Conservation (phyloP, 2,888 invertebrate genomes). For the Ectemnius lituratus region DNA sequence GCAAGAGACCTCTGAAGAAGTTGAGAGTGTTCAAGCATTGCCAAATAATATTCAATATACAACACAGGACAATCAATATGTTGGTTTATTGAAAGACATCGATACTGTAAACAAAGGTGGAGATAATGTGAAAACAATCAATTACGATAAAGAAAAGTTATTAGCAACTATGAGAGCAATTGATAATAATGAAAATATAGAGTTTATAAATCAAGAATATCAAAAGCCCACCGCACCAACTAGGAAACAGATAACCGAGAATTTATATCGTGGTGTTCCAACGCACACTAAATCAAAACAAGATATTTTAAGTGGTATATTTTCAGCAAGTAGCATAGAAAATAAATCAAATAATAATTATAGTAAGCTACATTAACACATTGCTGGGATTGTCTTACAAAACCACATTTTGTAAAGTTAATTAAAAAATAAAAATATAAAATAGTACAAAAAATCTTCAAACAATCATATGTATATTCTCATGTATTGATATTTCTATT, state of each 20-base stretch:
- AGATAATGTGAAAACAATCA: conserved; percentile 26
- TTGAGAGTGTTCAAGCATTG: conserved; percentile 9
- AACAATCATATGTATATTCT: conserved; percentile 23
- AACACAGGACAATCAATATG: background rate
- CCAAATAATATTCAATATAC: conserved; percentile 16
- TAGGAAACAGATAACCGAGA: conserved; percentile 72
- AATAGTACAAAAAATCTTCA: conserved; percentile 35
- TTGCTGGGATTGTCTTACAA: conserved; percentile 9
- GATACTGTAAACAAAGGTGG: conserved; percentile 14
- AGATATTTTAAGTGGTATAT: conserved; percentile 69
- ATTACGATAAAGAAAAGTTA: conserved; percentile 80
- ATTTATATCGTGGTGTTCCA: conserved; percentile 71
- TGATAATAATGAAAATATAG: conserved; percentile 78
- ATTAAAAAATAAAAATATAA: conserved; percentile 25
- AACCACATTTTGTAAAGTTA: conserved; percentile 8
- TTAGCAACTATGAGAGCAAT: conserved; percentile 83
- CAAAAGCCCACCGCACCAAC: conserved; percentile 56
- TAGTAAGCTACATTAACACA: conserved; percentile 64
- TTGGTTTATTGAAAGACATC: conserved; percentile 13
- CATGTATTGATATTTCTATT: conserved; percentile 1
- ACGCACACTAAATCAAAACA: conserved; percentile 67
- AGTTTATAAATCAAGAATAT: conserved; percentile 56
- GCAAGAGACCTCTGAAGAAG: conserved; percentile 23
- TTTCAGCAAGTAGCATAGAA: conserved; percentile 64
- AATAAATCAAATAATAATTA: conserved; percentile 62